A percentile compares a stretch with the other conserved stretches of the same genome.
These are phyloP conservation scores for Rhyacichthys aspro DNA, from an alignment of 2,797 vertebrate genomes.

Conservation along the genomic window DNA sequence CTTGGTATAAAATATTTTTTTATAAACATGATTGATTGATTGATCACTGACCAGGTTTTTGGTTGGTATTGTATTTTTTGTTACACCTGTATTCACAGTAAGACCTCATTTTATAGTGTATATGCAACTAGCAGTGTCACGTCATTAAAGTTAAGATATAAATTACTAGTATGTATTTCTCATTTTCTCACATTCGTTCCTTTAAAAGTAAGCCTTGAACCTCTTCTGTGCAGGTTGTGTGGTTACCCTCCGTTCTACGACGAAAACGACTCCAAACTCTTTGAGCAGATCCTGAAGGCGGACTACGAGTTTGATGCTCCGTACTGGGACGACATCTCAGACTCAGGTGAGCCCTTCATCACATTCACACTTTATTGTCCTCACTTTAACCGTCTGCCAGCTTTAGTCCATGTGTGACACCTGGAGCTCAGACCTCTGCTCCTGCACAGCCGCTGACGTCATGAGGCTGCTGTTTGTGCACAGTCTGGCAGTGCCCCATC, in stretches of 20 bases:
- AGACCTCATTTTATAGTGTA: too few relatives aligned
- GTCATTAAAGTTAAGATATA: too few relatives aligned
- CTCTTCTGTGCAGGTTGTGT: conserved; percentile 83
- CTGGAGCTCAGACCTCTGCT: conserved; percentile 35
- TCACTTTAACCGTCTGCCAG: neutral
- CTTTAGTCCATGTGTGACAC: conserved; percentile 25
- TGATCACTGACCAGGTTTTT: too few relatives aligned
- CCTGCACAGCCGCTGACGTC: conserved; percentile 25
- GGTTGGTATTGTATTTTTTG: too few relatives aligned
- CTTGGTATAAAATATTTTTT: too few relatives aligned
- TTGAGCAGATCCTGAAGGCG: conserved; percentile 97
- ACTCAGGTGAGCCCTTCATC: conserved; percentile 85
- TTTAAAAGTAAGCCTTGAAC: neutral
- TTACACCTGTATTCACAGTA: too few relatives aligned
- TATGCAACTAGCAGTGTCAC: too few relatives aligned
- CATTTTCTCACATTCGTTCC: too few relatives aligned
- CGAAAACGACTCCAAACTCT: conserved; percentile 97
- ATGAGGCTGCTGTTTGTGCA: conserved; percentile 29
- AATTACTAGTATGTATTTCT: too few relatives aligned
- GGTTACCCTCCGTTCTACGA: conserved; percentile 99
- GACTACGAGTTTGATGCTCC: conserved; percentile 98
- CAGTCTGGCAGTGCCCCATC: neutral
- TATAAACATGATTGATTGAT: too few relatives aligned
- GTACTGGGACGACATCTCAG: conserved; percentile 98
- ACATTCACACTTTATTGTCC: too few relatives aligned